A percentile compares a stretch with the other conserved stretches of the same genome.
phyloP scores from a whole-genome alignment of 92 coral and sea anemone species.

The Parazoanthus swiftii region DNA sequence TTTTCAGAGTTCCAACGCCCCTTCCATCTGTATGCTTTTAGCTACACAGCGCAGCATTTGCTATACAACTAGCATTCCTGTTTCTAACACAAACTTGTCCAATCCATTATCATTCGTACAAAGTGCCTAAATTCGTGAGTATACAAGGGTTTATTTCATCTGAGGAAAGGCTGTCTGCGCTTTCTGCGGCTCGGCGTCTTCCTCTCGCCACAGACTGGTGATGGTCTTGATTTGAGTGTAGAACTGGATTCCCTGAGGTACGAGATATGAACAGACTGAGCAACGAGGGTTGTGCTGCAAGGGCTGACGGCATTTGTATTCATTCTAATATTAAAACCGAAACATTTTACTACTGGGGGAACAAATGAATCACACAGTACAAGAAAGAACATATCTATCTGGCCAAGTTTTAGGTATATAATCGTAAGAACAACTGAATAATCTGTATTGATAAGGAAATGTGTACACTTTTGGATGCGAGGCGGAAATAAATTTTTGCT shows the following conservation, averaged over 20 bases:
- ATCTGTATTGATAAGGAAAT: too few species aligned
- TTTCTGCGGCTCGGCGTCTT: conserved; percentile 74
- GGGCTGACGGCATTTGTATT: background rate
- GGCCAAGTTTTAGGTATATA: too few species aligned
- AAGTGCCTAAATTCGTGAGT: background rate
- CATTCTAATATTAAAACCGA: too few species aligned
- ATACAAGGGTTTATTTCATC: conserved; percentile 55
- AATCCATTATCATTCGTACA: background rate
- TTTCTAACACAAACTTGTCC: conserved; percentile 8
- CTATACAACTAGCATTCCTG: background rate
- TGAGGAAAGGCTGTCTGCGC: conserved; percentile 90
- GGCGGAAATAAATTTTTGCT: too few species aligned
- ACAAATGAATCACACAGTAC: too few species aligned
- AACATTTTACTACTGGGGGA: too few species aligned
- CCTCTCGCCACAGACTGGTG: conserved; percentile 98
- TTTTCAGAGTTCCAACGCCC: background rate
- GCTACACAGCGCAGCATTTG: background rate
- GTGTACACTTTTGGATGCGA: too few species aligned
- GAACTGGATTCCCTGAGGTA: conserved; percentile 83
- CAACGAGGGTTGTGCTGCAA: too few species aligned
- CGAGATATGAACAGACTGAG: conserved; percentile 2
- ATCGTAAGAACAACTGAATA: too few species aligned
- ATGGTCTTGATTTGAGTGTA: conserved; percentile 89
- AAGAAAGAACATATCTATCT: too few species aligned
- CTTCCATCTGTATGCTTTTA: background rate